Evolutionary conservation across 2,113 vertebrate species (phyloP), one percentile per base, ranked within the genome.

Genomic region (Periophthalmus modestus): DNA sequence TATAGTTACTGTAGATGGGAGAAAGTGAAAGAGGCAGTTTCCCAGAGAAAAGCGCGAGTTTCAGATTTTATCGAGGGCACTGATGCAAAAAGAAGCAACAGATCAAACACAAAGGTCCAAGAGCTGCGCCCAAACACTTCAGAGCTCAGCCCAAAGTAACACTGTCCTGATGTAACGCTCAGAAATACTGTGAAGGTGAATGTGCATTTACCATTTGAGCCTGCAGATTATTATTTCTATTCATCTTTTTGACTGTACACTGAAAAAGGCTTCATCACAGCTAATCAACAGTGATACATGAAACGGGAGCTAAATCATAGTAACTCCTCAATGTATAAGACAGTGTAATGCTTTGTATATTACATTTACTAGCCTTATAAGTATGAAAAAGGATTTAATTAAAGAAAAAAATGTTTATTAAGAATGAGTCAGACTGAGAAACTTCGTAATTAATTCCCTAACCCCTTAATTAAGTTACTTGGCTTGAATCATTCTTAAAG

Each of bases 11-110:
- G 19, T 43, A 12, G n/a, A 11, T n/a, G 1, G 36, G 61, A 62
- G 54, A 47, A 18, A 19, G 18, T n/a, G 21, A 5, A 77, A 50
- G 52, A n/a, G 59, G 23, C 57, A 54, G 36, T 36, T 66, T 74
- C 24, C 52, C 24, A 69, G 43, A 81, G 62, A 69, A 79, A 77
- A 78, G 71, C 43, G 34, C 7, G 34, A 34, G 72, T 75, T 69
- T 36, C 7, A 63, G 76, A 80, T 88, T 69, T 75, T 75, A 81
- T 83, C 76, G 71, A 66, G 63, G 61, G 76, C 69, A 75, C 73
- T 82, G 84, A 89, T 82, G 84, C 82, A 88, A 89, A 83, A 14
- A 68, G 47, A 77, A 59, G 82, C 68, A 87, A 83, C 59, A 66
- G 48, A 77, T 81, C 55, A 84, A 71, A 73, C 55, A 55, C 18